phyloP scores from a whole-genome alignment of 1,140 invertebrate species.

The Halyomorpha halys region DNA sequence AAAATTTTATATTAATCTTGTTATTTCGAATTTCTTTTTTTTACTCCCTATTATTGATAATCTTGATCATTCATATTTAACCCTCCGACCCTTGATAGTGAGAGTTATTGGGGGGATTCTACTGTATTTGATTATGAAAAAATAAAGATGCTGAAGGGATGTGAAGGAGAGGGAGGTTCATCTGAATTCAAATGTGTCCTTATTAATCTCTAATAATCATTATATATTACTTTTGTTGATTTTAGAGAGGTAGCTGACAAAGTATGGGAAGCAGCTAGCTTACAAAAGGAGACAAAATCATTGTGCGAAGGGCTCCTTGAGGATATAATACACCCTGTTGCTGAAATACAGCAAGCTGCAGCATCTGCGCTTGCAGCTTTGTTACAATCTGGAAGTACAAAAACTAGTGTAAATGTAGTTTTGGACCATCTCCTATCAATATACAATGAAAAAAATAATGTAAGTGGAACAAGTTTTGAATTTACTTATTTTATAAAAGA shows the following conservation, averaged over 20 bases:
- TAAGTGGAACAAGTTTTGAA: slow-evolving; percentile 35
- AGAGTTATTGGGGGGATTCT: too few relatives aligned
- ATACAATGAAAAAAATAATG: slow-evolving; percentile 64
- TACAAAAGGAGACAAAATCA: slow-evolving; percentile 45
- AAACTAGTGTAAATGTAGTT: slow-evolving; percentile 39
- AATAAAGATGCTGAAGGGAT: too few relatives aligned
- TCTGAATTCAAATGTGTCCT: too few relatives aligned
- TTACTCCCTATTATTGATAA: too few relatives aligned
- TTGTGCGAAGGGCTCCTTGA: slow-evolving; percentile 52
- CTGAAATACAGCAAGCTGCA: slow-evolving; percentile 65
- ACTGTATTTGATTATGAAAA: too few relatives aligned
- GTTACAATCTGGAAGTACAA: slow-evolving; percentile 41
- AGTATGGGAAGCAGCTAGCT: slow-evolving; percentile 52
- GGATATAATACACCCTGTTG: slow-evolving; percentile 68
- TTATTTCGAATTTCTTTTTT: too few relatives aligned
- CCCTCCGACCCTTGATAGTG: too few relatives aligned
- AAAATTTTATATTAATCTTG: too few relatives aligned
- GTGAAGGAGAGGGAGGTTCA: too few relatives aligned
- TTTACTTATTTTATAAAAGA: too few relatives aligned
- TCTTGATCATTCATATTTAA: too few relatives aligned
- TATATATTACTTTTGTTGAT: background rate
- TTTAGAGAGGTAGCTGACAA: slow-evolving; percentile 50
- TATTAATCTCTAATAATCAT: too few relatives aligned
- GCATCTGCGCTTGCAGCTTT: slow-evolving; percentile 62
- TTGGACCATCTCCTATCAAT: slow-evolving; percentile 56